These are phyloP conservation scores for Himalopsyche kuldschensis DNA, from an alignment of 2,888 invertebrate genomes.

Conservation along the genomic window DNA sequence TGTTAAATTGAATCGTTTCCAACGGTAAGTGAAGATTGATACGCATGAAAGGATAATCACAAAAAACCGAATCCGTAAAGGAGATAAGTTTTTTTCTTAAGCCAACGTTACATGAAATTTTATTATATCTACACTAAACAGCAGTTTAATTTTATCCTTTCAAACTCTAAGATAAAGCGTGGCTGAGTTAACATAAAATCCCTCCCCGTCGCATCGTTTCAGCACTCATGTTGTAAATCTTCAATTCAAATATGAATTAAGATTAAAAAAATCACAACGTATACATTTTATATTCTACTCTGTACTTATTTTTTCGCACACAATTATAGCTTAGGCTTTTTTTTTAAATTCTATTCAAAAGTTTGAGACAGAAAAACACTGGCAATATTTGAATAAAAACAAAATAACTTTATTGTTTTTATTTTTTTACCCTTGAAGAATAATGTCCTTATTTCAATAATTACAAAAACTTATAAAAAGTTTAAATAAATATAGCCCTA, in stretches of 20 bases:
- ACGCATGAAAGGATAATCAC: neutral
- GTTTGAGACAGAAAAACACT: neutral
- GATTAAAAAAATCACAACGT: neutral
- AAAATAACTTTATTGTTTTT: neutral
- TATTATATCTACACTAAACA: neutral
- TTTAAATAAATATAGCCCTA: no score
- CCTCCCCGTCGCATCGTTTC: conserved; percentile 2
- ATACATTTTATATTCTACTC: neutral
- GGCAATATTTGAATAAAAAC: neutral
- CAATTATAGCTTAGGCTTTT: neutral
- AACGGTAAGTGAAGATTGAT: neutral
- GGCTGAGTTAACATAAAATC: conserved; percentile 4
- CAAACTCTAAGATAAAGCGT: conserved; percentile 10
- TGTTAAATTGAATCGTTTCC: no score
- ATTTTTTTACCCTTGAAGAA: no score
- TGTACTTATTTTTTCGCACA: neutral
- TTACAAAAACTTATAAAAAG: no score
- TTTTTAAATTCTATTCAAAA: neutral
- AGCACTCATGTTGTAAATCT: conserved; percentile 18
- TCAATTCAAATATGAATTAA: conserved; percentile 28
- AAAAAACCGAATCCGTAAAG: neutral
- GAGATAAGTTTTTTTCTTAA: neutral
- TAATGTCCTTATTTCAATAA: no score
- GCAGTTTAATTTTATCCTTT: conserved; percentile 7
- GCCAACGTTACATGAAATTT: neutral